These are phyloP conservation scores for Gephyroberyx darwinii DNA, from an alignment of 2,797 vertebrate genomes.

Conservation along the genomic window DNA sequence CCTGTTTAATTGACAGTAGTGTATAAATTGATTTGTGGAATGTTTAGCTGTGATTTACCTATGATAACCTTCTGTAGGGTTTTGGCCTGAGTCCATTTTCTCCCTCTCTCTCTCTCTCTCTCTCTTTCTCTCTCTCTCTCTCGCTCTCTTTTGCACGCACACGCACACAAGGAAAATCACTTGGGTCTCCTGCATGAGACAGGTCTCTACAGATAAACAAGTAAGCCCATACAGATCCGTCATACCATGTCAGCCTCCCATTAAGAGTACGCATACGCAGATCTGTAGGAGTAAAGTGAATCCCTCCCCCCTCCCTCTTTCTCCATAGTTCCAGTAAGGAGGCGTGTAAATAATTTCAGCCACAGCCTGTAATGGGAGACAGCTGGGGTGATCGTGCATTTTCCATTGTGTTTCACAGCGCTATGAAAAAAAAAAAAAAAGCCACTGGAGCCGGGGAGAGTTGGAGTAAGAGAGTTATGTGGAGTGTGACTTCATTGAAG, in stretches of 20 bases:
- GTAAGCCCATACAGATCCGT: constrained; percentile 26
- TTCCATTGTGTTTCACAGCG: constrained; percentile 80
- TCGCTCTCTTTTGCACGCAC: not conserved
- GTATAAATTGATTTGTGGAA: not conserved
- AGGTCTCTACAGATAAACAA: constrained; percentile 22
- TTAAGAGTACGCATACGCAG: constrained; percentile 56
- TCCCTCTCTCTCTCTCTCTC: not conserved
- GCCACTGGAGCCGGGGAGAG: constrained; percentile 46
- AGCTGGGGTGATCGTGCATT: constrained; percentile 80
- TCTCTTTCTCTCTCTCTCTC: not conserved
- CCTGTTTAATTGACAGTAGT: constrained; percentile 47
- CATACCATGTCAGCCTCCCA: constrained; percentile 38
- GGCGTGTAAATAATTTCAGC: constrained; percentile 78
- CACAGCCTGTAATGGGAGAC: constrained; percentile 81
- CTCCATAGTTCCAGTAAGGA: constrained; percentile 78
- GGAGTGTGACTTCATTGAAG: constrained; percentile 67
- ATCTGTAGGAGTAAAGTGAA: constrained; percentile 52
- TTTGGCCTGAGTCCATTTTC: too few relatives aligned
- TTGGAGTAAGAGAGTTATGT: constrained; percentile 52
- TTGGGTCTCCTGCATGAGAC: not conserved
- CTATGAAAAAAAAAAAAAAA: constrained; percentile 38
- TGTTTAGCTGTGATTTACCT: not conserved
- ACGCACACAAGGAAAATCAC: constrained; percentile 5
- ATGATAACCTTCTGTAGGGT: not conserved
- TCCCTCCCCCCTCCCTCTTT: constrained; percentile 38